Base-by-base conservation (phyloP, 2,888 invertebrate species). In the Thyatira batis region DNA sequence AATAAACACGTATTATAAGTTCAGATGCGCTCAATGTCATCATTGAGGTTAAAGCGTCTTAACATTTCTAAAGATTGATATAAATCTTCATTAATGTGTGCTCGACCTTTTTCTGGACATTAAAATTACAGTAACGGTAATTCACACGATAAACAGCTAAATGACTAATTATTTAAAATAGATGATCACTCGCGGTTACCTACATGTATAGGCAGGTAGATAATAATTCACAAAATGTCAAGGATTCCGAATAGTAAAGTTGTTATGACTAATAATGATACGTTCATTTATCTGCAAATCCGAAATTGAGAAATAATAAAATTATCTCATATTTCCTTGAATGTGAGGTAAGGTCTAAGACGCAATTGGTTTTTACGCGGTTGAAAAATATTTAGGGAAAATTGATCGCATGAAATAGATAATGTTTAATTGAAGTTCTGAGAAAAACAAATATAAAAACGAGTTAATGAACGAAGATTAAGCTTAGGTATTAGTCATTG, bases 191-290 rank as follows among this genome's bases (percentile, higher is more conserved):
- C 58, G 52, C 54, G 54, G 43, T 17, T 46, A 54, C 51, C 52
- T 49, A 54, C 51, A 54, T 49, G 56, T 56, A 56, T 60, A 60
- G 54, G 61, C 57, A 57, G 64, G 61, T 60, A 51, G 57, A 56
- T 57, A 57, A 60, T 66, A 62, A 60, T 61, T 63, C 46, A 67
- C 52, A 49, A 63, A 67, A 67, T 67, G 67, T 64, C 67, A 67
- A 67, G 64, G 67, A 64, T 63, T 53, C 54, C 46, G 27, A 50
- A 57, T 55, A 45, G 27, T 52, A 58, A 63, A 63, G 59, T 55
- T 57, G 58, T 58, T 57, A 56, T 67, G 64, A 67, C 61, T 67
- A 61, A 64, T 55, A 50, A 49, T 49, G 20, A 53, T 51, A 58
- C 58, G 56, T 57, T 57, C 57, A 39, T 50, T 45, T 23, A 45